These are phyloP conservation scores for Puffinus mauretanicus DNA, from an alignment of 2,113 vertebrate genomes.

Conservation along the genomic window DNA sequence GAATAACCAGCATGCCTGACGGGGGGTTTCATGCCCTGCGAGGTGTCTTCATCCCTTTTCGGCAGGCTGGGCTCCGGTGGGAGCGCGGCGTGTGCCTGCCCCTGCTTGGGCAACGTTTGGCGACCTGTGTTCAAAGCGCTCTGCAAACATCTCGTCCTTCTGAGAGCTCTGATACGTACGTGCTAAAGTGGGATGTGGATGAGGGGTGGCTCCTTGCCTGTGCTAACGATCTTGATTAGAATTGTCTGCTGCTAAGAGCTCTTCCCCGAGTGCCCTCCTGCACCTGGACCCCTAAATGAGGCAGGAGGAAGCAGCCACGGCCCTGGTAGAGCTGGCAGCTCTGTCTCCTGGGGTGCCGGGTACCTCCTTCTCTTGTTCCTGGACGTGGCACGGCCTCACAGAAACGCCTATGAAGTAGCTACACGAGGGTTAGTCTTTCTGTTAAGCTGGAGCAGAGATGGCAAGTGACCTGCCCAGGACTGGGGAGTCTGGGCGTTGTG, in stretches of 20 bases:
- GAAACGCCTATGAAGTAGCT: neutral
- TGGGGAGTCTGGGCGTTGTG: rapidly evolving
- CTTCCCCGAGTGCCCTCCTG: neutral
- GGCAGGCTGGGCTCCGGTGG: neutral
- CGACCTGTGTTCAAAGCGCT: neutral
- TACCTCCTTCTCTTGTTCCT: neutral
- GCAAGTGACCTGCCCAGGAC: neutral
- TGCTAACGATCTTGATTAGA: neutral
- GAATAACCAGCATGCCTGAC: rapidly evolving
- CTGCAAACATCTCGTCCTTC: neutral
- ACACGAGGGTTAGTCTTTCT: neutral
- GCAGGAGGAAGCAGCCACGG: neutral
- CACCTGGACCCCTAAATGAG: neutral
- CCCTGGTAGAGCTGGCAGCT: neutral
- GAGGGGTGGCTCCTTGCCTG: neutral
- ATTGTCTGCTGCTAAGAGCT: neutral
- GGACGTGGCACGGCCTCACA: rapidly evolving
- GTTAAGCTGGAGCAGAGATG: neutral
- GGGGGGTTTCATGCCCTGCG: rapidly evolving
- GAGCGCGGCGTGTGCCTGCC: neutral
- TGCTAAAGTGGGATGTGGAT: neutral
- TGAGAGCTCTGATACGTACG: rapidly evolving
- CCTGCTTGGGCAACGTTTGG: neutral
- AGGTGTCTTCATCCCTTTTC: neutral
- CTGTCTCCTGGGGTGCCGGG: neutral